Base-by-base conservation (phyloP, 2,888 invertebrate species). In the Rhamnusium bicolor region DNA sequence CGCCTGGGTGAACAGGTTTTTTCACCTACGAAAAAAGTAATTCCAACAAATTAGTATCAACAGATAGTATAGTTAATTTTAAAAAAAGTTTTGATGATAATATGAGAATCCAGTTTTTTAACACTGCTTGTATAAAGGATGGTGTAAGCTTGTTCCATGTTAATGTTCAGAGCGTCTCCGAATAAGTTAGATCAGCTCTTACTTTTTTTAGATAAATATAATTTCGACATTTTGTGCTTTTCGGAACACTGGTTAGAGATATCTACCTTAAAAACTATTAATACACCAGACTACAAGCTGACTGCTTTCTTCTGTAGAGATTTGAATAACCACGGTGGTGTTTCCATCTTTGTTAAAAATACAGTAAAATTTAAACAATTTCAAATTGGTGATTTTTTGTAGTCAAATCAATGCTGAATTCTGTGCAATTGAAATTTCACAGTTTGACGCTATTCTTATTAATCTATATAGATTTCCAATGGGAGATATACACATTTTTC, bases 181-280 rank as follows among this genome's bases (percentile, higher is more conserved):
- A 60, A 60, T 29, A 14, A 60, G 18, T 60, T 29, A 27, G 32
- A 60, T 29, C 60, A 60, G 18, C 14, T 60, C n/a, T 32, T 5
- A 27, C 29, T 62, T 62, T n/a, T n/a, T n/a, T 19, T 62, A 46
- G 62, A 62, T 16, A 62, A 46, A n/a, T 40, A 46, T 46, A 46
- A 46, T 8, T 62, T 62, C 10, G 62, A 62, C 12, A 62, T 62
- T 19, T 7, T 62, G 18, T 62, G 46, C 24, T 46, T 62, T 19
- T 62, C 62, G 12, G 46, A 46, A 46, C 14, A 46, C 10, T 46
- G 46, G 46, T 46, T 46, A 46, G 46, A 46, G 4, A n/a, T 46
- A 14, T 5, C 46, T 46, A n/a, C n/a, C n/a, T n/a, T n/a, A n/a
- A n/a, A n/a, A n/a, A n/a, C n/a, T n/a, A n/a, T n/a, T n/a, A n/a